Evolutionary conservation across 2,888 invertebrate genomes (phyloP), one percentile per base, ranked within the genome.

Genomic region (Melieria crassipennis): DNA sequence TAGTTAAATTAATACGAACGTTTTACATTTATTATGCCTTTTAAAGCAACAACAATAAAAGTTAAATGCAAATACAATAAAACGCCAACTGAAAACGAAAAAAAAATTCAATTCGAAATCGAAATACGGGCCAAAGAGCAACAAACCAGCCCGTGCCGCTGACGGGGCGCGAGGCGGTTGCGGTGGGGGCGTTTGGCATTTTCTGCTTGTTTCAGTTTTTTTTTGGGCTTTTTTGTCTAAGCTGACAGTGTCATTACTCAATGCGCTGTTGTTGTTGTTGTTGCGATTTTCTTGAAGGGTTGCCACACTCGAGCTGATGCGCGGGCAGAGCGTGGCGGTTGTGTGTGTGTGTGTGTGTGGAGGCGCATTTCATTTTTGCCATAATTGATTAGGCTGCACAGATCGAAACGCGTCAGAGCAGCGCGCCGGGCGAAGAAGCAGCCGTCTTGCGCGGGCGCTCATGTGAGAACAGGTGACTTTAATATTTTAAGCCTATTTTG

Each of bases 401-500:
- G 52, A 52, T 52, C n/a, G n/a, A 52, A 52, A 9, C 52, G 10
- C 52, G 13, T 13, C 52, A 50, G 50, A 50, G 50, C 9, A 50
- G 50, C 50, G 9, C 50, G 11, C 50, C 9, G 13, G 5, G 52
- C 9, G 52, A 52, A 52, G 4, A 4, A 52, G 52, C 10, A 52
- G 13, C 52, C 5, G 13, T 6, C 6, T n/a, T 52, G 11, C 13
- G 52, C 10, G 11, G 5, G n/a, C 6, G 13, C 11, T 5, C 52
- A 52, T 13, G 52, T 52, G 52, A 52, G 52, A 52, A 52, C 52
- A 52, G 52, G 52, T 52, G 52, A 9, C 52, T 52, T 52, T 52
- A 52, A 52, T 52, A 52, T 52, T 52, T 52, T 52, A 52, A 52
- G 52, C 52, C 52, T 58, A 30, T 58, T 58, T 58, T 42, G 58